These are phyloP conservation scores for Ardeotis arabs DNA, from an alignment of 2,113 vertebrate species.

Conservation along the genomic window DNA sequence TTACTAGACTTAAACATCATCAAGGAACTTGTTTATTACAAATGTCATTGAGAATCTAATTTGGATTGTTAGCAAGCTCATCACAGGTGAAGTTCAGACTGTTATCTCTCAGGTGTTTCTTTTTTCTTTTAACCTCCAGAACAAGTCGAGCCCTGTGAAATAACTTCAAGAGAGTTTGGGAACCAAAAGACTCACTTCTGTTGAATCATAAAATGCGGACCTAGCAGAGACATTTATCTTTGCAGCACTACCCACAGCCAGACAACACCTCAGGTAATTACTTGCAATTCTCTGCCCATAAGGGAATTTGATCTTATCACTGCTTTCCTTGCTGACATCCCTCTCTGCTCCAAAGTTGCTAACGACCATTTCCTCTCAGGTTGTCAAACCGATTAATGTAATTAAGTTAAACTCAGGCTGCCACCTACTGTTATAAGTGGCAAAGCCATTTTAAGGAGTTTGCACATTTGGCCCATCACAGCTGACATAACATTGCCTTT, in stretches of 20 bases:
- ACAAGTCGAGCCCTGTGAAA: background rate
- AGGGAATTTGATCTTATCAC: slow-evolving; percentile 7
- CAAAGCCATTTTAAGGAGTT: background rate
- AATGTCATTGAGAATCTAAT: background rate
- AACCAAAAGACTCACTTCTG: background rate
- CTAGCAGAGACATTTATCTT: background rate
- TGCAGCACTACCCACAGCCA: background rate
- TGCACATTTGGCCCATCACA: background rate
- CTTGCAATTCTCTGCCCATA: background rate
- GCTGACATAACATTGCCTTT: background rate
- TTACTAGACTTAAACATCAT: background rate
- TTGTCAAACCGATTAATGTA: background rate
- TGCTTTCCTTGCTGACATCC: background rate
- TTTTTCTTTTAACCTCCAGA: background rate
- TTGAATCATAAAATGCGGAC: background rate
- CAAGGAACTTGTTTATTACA: background rate
- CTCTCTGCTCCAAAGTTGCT: background rate
- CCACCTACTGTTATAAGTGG: background rate
- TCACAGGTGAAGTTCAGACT: background rate
- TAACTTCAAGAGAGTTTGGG: background rate
- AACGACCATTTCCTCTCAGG: background rate
- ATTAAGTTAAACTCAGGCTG: background rate
- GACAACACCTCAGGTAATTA: background rate
- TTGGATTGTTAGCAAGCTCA: background rate
- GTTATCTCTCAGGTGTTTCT: background rate